Percentiles rank a stretch among this genome's conserved stretches.
These are phyloP conservation scores for Strigamia maritima DNA, from an alignment of 2,888 invertebrate species.

Conservation along the genomic window DNA sequence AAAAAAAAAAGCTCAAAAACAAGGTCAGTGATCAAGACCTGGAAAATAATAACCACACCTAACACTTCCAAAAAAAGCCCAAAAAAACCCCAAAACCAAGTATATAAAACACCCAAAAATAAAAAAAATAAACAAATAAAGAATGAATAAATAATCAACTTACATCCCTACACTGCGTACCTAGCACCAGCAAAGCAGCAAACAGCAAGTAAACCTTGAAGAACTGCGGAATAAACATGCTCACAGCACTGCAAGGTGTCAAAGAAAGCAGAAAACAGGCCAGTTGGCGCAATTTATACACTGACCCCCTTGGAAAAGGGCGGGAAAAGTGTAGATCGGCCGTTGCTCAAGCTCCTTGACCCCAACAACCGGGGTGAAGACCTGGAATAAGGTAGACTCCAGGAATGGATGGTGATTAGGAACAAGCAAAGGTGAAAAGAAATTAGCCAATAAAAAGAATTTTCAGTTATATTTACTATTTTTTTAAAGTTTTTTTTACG, in stretches of 20 bases:
- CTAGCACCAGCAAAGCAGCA: not conserved
- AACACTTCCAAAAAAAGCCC: not conserved
- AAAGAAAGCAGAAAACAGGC: conserved; percentile 25
- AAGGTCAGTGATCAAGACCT: conserved; percentile 24
- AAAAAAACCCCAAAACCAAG: not conserved
- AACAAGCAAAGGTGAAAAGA: conserved; percentile 21
- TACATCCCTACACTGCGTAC: not conserved
- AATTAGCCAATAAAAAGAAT: not conserved
- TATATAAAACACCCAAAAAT: not conserved
- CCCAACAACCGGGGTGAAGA: conserved; percentile 17
- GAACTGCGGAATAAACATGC: not conserved
- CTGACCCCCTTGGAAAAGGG: conserved; percentile 23
- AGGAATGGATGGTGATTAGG: not conserved
- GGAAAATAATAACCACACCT: not conserved
- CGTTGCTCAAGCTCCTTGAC: conserved; percentile 21
- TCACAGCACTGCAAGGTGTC: not conserved
- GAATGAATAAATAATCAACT: not conserved
- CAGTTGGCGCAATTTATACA: not conserved
- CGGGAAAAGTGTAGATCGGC: conserved; percentile 23
- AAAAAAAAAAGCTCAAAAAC: not conserved
- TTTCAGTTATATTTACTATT: not conserved
- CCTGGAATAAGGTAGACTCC: not conserved
- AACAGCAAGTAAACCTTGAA: not conserved
- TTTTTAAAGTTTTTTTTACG: not conserved
- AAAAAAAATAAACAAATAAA: not conserved